A percentile compares a stretch with the other conserved stretches of the same genome.
Evolutionary conservation across 2,888 invertebrate species (phyloP).

Genomic region (Himalopsyche kuldschensis): DNA sequence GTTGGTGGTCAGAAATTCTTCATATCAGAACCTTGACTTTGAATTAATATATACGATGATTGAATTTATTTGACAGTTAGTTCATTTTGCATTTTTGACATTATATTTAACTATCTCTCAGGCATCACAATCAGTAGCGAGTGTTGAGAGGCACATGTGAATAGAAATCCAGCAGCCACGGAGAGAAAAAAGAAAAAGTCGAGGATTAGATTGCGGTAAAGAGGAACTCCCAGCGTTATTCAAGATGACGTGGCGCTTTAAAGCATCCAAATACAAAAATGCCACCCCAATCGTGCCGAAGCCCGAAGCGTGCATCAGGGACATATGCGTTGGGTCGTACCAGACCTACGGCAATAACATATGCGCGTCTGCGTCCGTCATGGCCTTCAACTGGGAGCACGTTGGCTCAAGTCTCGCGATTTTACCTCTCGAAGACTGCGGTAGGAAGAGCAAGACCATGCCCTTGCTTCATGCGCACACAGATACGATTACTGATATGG

Average conservation of each 20-base stretch:
- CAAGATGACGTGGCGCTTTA: slow-evolving; percentile 91
- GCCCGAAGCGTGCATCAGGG: slow-evolving; percentile 87
- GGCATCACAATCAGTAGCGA: neutral
- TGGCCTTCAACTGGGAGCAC: slow-evolving; percentile 95
- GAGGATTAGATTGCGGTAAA: neutral
- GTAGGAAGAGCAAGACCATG: slow-evolving; percentile 86
- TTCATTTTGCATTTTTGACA: too few species aligned
- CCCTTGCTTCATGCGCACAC: slow-evolving; percentile 82
- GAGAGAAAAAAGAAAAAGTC: slow-evolving; percentile 6
- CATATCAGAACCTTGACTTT: too few species aligned
- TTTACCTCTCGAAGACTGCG: slow-evolving; percentile 83
- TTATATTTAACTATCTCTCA: neutral
- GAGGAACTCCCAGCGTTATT: neutral
- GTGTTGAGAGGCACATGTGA: neutral
- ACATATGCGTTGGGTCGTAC: slow-evolving; percentile 89
- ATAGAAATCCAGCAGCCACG: slow-evolving; percentile 4
- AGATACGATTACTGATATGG: slow-evolving; percentile 92
- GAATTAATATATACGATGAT: too few species aligned
- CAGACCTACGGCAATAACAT: slow-evolving; percentile 96
- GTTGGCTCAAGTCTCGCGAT: slow-evolving; percentile 89
- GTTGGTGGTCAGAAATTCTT: too few species aligned
- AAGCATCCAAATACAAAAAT: slow-evolving; percentile 98
- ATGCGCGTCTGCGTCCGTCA: slow-evolving; percentile 87
- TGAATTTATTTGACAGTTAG: too few species aligned
- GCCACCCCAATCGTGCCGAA: slow-evolving; percentile 94